A percentile compares a stretch with the other conserved stretches of the same genome.
phyloP scores from a whole-genome alignment of 2,113 vertebrate genomes.

The Myotis brandtii region DNA sequence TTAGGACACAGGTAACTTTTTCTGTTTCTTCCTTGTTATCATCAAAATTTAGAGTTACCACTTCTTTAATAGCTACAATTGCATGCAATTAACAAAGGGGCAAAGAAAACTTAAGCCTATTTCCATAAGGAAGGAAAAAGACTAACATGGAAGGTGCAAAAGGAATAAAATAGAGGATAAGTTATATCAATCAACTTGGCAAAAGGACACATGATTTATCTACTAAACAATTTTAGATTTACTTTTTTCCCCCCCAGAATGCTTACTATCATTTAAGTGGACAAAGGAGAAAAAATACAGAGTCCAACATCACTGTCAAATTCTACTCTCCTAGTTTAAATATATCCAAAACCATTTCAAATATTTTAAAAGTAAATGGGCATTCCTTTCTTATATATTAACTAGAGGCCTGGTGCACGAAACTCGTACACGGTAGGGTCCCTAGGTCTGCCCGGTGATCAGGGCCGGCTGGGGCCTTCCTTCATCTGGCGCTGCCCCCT shows the following conservation, averaged over 20 bases:
- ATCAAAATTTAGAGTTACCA: constrained; percentile 6
- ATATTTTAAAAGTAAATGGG: constrained; percentile 1
- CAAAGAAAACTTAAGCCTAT: constrained; percentile 23
- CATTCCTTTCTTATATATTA: neutral
- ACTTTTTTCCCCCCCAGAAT: neutral
- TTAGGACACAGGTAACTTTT: neutral
- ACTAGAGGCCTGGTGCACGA: neutral
- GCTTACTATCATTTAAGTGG: constrained; percentile 22
- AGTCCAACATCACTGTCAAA: neutral
- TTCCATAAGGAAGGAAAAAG: neutral
- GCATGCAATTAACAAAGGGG: constrained; percentile 18
- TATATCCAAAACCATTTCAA: constrained; percentile 16
- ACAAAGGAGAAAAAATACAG: neutral
- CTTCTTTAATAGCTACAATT: neutral
- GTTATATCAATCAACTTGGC: neutral
- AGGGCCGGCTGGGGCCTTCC: too few relatives aligned
- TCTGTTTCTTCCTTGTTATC: neutral
- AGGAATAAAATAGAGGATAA: neutral
- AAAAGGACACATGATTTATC: neutral
- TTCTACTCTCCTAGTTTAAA: constrained; percentile 1
- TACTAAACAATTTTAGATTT: neutral
- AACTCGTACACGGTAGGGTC: too few relatives aligned
- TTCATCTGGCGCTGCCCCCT: too few relatives aligned
- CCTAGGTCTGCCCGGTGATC: too few relatives aligned
- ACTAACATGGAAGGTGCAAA: neutral